Evolutionary conservation across 2,888 invertebrate genomes (phyloP).

Genomic region (Agrochola litura): DNA sequence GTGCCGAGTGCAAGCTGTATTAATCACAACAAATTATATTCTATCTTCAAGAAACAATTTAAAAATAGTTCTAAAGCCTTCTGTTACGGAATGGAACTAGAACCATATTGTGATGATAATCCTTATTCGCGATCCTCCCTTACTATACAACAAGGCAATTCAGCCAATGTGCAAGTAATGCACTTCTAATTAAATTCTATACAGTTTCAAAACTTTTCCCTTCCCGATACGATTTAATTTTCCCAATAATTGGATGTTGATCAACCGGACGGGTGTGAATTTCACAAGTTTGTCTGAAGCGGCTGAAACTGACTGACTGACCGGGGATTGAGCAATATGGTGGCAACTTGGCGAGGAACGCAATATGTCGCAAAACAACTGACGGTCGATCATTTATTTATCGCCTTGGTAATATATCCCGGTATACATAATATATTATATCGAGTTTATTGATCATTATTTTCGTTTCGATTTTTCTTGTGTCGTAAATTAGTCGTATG

Average conservation of each 20-base stretch:
- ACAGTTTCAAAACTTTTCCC: slow-evolving; percentile 46
- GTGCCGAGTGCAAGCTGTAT: neutral
- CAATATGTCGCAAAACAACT: slow-evolving; percentile 40
- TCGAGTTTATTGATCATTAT: no score
- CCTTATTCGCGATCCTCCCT: neutral
- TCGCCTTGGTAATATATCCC: slow-evolving; percentile 1
- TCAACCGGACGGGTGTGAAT: slow-evolving; percentile 54
- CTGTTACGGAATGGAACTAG: neutral
- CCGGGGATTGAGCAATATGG: slow-evolving; percentile 31
- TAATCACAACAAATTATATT: neutral
- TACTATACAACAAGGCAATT: neutral
- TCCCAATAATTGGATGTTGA: slow-evolving; percentile 55
- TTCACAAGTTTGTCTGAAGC: slow-evolving; percentile 52
- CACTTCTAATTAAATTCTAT: slow-evolving; percentile 13
- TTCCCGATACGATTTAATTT: slow-evolving; percentile 36
- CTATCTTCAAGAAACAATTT: neutral
- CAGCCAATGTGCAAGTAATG: neutral
- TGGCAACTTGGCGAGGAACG: neutral
- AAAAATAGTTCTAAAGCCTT: neutral
- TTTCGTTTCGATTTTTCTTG: no score
- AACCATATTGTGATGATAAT: neutral
- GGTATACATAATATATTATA: no score
- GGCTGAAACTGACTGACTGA: slow-evolving; percentile 39
- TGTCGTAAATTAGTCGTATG: no score
- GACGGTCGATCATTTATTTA: slow-evolving; percentile 20